These are phyloP conservation scores for Calliopum simillimum DNA, from an alignment of 2,888 invertebrate genomes.

Conservation along the genomic window DNA sequence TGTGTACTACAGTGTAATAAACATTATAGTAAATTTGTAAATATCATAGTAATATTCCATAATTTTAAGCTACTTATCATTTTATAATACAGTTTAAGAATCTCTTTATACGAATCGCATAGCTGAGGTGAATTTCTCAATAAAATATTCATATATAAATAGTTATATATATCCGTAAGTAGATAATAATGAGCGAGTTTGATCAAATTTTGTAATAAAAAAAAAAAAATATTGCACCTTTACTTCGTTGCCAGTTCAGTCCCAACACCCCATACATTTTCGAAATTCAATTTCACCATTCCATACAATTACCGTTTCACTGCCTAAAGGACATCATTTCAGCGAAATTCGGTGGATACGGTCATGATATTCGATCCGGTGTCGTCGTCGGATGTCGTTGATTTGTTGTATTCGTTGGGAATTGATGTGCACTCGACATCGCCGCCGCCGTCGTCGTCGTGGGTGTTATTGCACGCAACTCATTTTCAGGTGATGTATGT, in stretches of 20 bases:
- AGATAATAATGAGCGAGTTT: constrained; percentile 11
- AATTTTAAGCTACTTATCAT: neutral
- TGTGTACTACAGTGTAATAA: neutral
- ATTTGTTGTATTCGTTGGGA: constrained; percentile 27
- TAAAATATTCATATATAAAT: no score
- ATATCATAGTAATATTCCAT: constrained; percentile 2
- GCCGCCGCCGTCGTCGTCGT: constrained; percentile 25
- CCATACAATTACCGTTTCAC: constrained; percentile 42
- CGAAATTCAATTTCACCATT: neutral
- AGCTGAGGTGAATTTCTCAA: constrained; percentile 10
- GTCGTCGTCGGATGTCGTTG: constrained; percentile 57
- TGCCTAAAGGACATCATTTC: constrained; percentile 62
- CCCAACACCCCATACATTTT: neutral
- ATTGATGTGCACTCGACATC: constrained; percentile 9
- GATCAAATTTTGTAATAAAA: neutral
- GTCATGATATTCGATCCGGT: constrained; percentile 66
- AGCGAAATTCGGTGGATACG: constrained; percentile 60
- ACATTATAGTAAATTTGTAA: constrained; percentile 1
- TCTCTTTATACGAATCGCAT: constrained; percentile 12
- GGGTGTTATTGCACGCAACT: constrained; percentile 25
- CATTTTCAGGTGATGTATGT: constrained; percentile 51
- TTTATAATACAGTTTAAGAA: constrained; percentile 9
- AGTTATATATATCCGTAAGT: neutral
- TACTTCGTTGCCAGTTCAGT: neutral
- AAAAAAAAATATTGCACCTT: constrained; percentile 36